Conservation (phyloP, 2,888 invertebrate species). For the Eugnorisma glareosa region DNA sequence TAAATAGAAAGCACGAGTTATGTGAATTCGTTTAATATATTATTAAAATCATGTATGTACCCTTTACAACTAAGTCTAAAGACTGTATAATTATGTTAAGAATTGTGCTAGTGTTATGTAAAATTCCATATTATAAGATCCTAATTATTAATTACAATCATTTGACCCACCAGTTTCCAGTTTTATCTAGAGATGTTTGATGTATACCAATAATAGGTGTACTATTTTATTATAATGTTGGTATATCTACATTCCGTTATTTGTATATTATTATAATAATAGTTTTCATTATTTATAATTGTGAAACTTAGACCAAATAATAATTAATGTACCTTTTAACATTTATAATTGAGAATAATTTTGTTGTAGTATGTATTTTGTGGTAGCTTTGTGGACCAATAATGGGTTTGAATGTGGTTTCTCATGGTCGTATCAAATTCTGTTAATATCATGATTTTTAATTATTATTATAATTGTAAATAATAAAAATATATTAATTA, state of each 20-base stretch:
- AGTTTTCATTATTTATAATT: constrained; percentile 88
- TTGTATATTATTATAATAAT: constrained; percentile 88
- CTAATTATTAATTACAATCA: constrained; percentile 82
- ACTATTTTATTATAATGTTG: constrained; percentile 83
- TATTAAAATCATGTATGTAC: constrained; percentile 86
- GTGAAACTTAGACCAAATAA: constrained; percentile 91
- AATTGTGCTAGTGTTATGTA: constrained; percentile 89
- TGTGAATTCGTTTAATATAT: constrained; percentile 83
- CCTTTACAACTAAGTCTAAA: constrained; percentile 89
- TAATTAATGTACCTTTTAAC: constrained; percentile 91
- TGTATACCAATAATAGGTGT: constrained; percentile 85
- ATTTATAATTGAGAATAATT: constrained; percentile 85
- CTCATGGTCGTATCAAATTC: constrained; percentile 85
- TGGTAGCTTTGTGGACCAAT: constrained; percentile 90
- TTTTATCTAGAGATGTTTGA: constrained; percentile 88
- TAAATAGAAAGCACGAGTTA: constrained; percentile 88
- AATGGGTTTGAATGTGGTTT: constrained; percentile 87
- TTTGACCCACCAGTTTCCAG: constrained; percentile 91
- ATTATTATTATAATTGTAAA: constrained; percentile 86
- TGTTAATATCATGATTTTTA: constrained; percentile 87
- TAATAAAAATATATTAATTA: constrained; percentile 89
- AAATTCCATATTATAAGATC: constrained; percentile 82
- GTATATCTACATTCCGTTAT: constrained; percentile 90
- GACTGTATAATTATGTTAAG: constrained; percentile 90
- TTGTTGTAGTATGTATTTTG: constrained; percentile 85